Base-by-base conservation (phyloP, 2,797 vertebrate species). In the Xiphorhynchus erythropygius region DNA sequence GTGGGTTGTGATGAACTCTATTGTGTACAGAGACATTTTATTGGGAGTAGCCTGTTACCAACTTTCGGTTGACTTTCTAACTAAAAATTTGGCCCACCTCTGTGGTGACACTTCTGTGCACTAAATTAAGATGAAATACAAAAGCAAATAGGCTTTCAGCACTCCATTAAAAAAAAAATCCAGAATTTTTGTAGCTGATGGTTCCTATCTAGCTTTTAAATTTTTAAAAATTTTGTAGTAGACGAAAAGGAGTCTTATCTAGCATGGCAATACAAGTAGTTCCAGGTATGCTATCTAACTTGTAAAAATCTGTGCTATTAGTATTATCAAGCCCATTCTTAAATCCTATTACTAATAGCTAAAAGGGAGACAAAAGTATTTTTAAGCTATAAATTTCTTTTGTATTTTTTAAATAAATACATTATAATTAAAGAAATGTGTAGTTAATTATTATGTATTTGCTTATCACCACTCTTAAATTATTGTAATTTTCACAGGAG, bases 331-430 rank as follows among this genome's bases (percentile, higher is more conserved):
- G 21, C 13, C 57, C 39, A 32, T 81, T 73, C 62, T 67, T 7
- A 75, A 86, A 30, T 74, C 32, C n/a, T 86, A 8, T 44, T 92
- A 30, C 46, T 93, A 52, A 9, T 79, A 68, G 13, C 41, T 76
- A 69, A 95, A 89, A 78, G 11, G n/a, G 55, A n/a, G 57, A 85
- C 23, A 75, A 24, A 95, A 62, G 17, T 96, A 64, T 87, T 94
- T 94, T 96, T 23, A 94, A 85, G 28, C 22, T 65, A 50, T 56
- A 11, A 83, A 70, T 77, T 71, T 82, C 52, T 91, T 91, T 65
- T 80, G 32, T 89, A 68, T 63, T 93, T 96, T 84, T 67, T 6
- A 89, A 94, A 83, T 12, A 83, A 93, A 91, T 77, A 82, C 91
- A 90, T 65, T 78, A 19, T 47, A 74, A 80, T 70, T 59, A n/a